Evolutionary conservation across 2,888 invertebrate genomes (phyloP).

Genomic region (Brachyptera risi): DNA sequence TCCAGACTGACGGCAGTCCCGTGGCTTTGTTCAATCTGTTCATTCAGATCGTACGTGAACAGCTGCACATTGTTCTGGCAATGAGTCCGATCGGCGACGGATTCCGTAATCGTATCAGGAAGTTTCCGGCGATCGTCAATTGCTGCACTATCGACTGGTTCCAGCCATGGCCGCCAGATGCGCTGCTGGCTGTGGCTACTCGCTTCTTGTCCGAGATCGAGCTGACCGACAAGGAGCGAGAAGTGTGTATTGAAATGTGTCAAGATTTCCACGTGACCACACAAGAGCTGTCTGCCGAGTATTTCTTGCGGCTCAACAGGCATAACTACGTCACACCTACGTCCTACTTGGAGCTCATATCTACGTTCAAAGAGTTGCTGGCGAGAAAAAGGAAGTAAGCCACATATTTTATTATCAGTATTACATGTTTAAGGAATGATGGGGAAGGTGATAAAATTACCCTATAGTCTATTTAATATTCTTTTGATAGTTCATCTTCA

Average conservation of each 20-base stretch:
- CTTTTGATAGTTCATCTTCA: too few relatives aligned
- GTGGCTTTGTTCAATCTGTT: slow-evolving; percentile 90
- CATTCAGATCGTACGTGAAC: slow-evolving; percentile 77
- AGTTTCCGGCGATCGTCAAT: slow-evolving; percentile 89
- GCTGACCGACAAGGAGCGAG: slow-evolving; percentile 65
- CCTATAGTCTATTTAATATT: too few relatives aligned
- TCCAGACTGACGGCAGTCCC: slow-evolving; percentile 88
- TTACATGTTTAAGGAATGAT: too few relatives aligned
- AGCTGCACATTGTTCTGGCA: slow-evolving; percentile 81
- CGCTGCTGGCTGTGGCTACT: slow-evolving; percentile 81
- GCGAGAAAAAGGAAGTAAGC: slow-evolving; percentile 61
- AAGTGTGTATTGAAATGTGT: slow-evolving; percentile 82
- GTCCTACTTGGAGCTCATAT: slow-evolving; percentile 87
- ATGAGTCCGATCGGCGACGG: slow-evolving; percentile 90
- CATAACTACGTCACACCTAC: slow-evolving; percentile 90
- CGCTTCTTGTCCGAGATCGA: slow-evolving; percentile 77
- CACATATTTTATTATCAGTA: too few relatives aligned
- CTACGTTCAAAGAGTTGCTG: slow-evolving; percentile 79
- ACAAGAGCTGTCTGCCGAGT: slow-evolving; percentile 63
- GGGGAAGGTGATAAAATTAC: too few relatives aligned
- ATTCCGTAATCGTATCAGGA: slow-evolving; percentile 75
- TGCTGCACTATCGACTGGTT: slow-evolving; percentile 97
- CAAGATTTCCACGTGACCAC: slow-evolving; percentile 86
- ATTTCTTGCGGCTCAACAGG: slow-evolving; percentile 61
- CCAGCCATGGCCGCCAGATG: slow-evolving; percentile 93